Conservation (phyloP, 1,140 invertebrate species). For the Oreohelix idahoensis region DNA sequence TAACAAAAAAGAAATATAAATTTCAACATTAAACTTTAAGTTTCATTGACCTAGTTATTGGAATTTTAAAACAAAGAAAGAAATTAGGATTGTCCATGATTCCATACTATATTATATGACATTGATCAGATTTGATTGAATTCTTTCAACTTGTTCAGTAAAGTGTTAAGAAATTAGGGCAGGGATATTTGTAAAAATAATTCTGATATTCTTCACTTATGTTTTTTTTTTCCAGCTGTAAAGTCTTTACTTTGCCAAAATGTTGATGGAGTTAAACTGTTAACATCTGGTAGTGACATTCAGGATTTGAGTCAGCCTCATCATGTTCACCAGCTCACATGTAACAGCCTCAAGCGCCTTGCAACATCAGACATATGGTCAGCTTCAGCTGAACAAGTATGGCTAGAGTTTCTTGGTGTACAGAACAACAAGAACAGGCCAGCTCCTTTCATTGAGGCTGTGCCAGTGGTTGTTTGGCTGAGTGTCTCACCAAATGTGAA, state of each 20-base stretch:
- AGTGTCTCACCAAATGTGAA: conserved; percentile 18
- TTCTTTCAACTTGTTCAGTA: too few relatives aligned
- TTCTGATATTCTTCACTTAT: too few relatives aligned
- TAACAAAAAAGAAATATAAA: too few relatives aligned
- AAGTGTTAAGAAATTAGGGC: too few relatives aligned
- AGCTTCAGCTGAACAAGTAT: conserved; percentile 82
- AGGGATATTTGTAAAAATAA: too few relatives aligned
- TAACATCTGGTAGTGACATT: conserved; percentile 9
- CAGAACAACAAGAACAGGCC: conserved; percentile 78
- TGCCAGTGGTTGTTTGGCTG: conserved; percentile 88
- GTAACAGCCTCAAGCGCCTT: conserved; percentile 75
- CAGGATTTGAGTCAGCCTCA: conserved; percentile 61
- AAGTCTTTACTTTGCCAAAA: conserved; percentile 3
- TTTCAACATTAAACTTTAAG: too few relatives aligned
- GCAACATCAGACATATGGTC: conserved; percentile 88
- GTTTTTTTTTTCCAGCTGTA: conserved; percentile 26
- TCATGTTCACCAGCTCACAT: conserved; percentile 80
- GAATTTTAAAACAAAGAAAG: too few relatives aligned
- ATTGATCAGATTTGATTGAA: too few relatives aligned
- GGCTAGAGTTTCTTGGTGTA: conserved; percentile 92
- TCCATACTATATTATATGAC: too few relatives aligned
- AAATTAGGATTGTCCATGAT: too few relatives aligned
- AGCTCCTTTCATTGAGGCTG: conserved; percentile 90
- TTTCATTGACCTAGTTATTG: too few relatives aligned
- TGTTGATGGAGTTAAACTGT: not conserved